Conservation (phyloP, 1,140 invertebrate species). For the Chrysomallon squamiferum region DNA sequence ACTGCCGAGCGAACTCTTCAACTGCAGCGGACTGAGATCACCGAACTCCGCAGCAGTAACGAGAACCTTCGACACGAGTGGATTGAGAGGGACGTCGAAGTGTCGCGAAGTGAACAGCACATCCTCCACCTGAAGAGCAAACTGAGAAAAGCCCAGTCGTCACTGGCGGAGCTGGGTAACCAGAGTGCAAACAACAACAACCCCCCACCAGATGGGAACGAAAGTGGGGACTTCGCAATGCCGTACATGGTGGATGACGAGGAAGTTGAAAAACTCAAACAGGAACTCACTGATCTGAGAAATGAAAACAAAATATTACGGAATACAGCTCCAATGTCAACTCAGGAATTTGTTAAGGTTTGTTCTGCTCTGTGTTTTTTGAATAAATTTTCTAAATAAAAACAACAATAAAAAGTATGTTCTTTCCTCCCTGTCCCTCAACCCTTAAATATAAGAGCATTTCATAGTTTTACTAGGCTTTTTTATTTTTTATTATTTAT, state of each 20-base stretch:
- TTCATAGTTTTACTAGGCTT: no score
- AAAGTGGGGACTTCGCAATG: constrained; percentile 6
- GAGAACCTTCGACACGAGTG: not conserved
- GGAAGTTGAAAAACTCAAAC: constrained; percentile 9
- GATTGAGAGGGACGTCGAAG: not conserved
- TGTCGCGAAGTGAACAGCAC: constrained; percentile 35
- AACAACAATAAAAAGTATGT: no score
- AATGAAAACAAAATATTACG: constrained; percentile 29
- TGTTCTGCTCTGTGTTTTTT: no score
- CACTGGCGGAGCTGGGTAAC: constrained; percentile 24
- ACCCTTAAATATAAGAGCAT: no score
- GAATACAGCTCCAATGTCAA: constrained; percentile 33
- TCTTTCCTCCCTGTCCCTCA: no score
- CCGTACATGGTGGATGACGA: constrained; percentile 6
- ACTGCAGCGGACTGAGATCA: no score
- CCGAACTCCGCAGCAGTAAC: no score
- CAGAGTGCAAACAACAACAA: not conserved
- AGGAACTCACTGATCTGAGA: constrained; percentile 12
- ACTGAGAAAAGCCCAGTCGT: constrained; percentile 41
- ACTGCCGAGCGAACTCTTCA: no score
- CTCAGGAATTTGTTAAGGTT: constrained; percentile 45
- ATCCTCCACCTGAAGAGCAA: constrained; percentile 40
- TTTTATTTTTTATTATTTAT: no score
- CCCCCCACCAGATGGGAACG: constrained; percentile 11
- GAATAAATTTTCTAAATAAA: no score